These are phyloP conservation scores for Pyrgilauda ruficollis DNA, from an alignment of 2,113 vertebrate species.

Conservation along the genomic window DNA sequence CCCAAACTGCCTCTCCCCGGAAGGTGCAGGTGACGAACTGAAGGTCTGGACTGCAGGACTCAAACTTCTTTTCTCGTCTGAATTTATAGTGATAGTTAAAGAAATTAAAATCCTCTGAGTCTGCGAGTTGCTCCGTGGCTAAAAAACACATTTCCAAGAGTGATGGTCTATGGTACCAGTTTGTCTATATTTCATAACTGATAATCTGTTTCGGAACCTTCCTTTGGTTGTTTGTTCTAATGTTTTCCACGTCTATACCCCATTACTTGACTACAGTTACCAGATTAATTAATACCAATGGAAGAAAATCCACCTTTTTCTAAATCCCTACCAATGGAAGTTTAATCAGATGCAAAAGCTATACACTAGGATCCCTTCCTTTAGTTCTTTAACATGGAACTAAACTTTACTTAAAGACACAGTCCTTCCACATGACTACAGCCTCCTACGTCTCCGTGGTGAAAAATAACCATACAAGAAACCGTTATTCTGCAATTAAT, in stretches of 20 bases:
- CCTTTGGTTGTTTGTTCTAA: neutral
- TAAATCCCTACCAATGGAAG: neutral
- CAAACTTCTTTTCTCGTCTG: neutral
- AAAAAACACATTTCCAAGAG: neutral
- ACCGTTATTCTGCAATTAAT: neutral
- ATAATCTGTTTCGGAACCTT: neutral
- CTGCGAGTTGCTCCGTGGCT: accelerated
- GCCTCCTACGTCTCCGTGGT: neutral
- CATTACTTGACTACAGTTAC: neutral
- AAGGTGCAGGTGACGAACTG: neutral
- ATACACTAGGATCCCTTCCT: neutral
- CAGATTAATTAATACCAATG: neutral
- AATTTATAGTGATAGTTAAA: neutral
- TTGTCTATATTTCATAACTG: neutral
- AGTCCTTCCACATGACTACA: neutral
- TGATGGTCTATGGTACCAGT: neutral
- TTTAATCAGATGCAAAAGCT: neutral
- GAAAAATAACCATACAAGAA: neutral
- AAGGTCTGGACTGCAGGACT: accelerated
- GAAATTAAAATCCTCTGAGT: neutral
- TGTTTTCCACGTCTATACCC: neutral
- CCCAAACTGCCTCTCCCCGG: neutral
- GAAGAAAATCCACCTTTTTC: neutral
- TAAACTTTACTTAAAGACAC: neutral
- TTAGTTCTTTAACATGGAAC: neutral